These are phyloP conservation scores for Lanistes nyassanus DNA, from an alignment of 1,140 invertebrate genomes.

Conservation along the genomic window DNA sequence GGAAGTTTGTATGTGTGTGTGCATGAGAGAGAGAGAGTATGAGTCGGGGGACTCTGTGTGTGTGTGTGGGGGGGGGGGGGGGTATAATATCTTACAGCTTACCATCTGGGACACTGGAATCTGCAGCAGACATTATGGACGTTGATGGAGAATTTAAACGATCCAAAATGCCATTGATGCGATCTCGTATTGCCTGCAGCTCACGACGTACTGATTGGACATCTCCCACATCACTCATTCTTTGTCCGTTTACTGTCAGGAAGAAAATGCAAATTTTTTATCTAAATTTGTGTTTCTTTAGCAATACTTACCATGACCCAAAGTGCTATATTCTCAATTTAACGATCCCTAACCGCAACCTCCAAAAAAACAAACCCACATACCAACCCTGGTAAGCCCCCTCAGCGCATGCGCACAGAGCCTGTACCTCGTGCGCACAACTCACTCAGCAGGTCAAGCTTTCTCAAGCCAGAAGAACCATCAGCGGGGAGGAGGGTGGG, in stretches of 20 bases:
- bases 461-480: too few relatives aligned
- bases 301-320: too few relatives aligned
- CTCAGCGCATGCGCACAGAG: too few relatives aligned
- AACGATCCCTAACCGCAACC: too few relatives aligned
- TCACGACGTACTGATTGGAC: conserved; percentile 71
- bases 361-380: too few relatives aligned
- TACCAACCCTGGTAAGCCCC: too few relatives aligned
- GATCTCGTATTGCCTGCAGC: conserved; percentile 72
- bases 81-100: background rate
- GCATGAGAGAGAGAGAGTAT: conserved; percentile 5
- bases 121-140: conserved; percentile 30
- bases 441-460: too few relatives aligned
- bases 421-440: too few relatives aligned
- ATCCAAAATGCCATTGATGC: conserved; percentile 73
- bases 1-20: conserved; percentile 7
- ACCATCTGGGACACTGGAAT: conserved; percentile 15
- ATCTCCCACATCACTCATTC: conserved; percentile 59
- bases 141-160: conserved; percentile 62
- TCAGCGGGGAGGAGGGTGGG: too few relatives aligned
- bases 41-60: background rate
- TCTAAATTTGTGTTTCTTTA: too few relatives aligned
- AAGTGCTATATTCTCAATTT: too few relatives aligned
- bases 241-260: conserved; percentile 60
- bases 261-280: conserved; percentile 21
- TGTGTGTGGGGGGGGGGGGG: background rate